Percentiles rank a stretch among this genome's conserved stretches.
phyloP scores from a whole-genome alignment of 2,113 vertebrate species.

The Prolemur simus region DNA sequence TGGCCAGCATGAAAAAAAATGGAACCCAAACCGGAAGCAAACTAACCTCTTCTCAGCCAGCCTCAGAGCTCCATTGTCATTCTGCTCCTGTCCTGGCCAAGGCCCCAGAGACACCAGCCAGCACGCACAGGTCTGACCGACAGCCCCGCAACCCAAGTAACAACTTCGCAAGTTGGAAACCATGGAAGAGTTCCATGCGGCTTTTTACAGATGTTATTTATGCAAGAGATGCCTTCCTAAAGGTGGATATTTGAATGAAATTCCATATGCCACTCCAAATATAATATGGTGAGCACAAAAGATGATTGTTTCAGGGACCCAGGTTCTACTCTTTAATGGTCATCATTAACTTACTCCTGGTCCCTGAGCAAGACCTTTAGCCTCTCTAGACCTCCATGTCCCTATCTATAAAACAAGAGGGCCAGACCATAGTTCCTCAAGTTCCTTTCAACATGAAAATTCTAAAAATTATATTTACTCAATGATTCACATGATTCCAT shows the following conservation, averaged over 20 bases:
- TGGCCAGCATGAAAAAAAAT: background rate
- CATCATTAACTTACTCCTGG: background rate
- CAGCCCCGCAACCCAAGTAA: background rate
- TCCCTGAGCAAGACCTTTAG: background rate
- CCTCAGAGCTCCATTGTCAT: background rate
- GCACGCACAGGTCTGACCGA: background rate
- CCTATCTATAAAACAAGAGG: background rate
- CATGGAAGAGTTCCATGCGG: background rate
- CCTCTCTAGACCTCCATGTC: background rate
- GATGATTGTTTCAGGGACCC: background rate
- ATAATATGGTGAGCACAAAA: background rate
- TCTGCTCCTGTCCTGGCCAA: background rate
- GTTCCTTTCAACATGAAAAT: background rate
- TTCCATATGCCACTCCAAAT: background rate
- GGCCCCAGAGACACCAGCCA: too few species aligned
- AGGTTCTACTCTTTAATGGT: background rate
- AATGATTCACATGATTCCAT: background rate
- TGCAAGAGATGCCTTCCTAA: background rate
- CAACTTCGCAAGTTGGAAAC: background rate
- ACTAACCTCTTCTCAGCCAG: background rate
- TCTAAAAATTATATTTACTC: background rate
- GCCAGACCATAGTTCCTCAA: background rate
- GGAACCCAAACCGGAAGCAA: constrained; percentile 33
- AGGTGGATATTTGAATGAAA: background rate
- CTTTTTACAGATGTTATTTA: background rate